Evolutionary conservation across 2,888 invertebrate genomes (phyloP).

Genomic region (Stenodema calcarata): DNA sequence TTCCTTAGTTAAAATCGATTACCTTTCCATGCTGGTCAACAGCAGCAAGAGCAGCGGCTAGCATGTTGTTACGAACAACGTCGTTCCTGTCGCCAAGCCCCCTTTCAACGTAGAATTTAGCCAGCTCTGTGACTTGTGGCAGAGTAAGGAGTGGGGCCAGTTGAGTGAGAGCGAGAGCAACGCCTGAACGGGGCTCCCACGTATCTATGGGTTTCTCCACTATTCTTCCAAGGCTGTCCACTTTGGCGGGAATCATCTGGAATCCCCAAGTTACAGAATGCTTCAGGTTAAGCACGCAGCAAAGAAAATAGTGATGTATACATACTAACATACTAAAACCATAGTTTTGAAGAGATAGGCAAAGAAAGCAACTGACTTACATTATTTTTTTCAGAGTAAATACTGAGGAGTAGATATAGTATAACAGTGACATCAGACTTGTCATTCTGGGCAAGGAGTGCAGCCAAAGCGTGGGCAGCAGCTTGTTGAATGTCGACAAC

Average conservation of each 20-base stretch:
- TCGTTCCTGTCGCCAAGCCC: conserved; percentile 85
- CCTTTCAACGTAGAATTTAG: conserved; percentile 83
- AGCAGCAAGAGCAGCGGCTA: conserved; percentile 88
- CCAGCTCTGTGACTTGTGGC: conserved; percentile 72
- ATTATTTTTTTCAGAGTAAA: conserved; percentile 78
- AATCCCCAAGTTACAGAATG: neutral
- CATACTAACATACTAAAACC: neutral
- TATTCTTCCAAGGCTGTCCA: conserved; percentile 92
- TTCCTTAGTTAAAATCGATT: too few relatives aligned
- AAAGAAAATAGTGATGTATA: neutral
- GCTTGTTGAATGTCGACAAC: conserved; percentile 83
- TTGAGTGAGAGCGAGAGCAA: conserved; percentile 81
- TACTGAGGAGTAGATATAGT: conserved; percentile 66
- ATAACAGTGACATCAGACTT: conserved; percentile 56
- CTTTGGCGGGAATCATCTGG: conserved; percentile 79
- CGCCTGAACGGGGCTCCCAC: conserved; percentile 89
- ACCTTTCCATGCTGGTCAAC: conserved; percentile 93
- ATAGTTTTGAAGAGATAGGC: neutral
- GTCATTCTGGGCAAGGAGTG: conserved; percentile 67
- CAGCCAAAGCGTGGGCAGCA: conserved; percentile 79
- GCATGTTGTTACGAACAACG: conserved; percentile 82
- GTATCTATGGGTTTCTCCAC: conserved; percentile 84
- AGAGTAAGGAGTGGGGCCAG: conserved; percentile 77
- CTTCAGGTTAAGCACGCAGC: too few relatives aligned
- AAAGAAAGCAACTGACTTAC: conserved; percentile 61